These are phyloP conservation scores for Dissostichus mawsoni DNA, from an alignment of 2,113 vertebrate genomes.

Conservation along the genomic window DNA sequence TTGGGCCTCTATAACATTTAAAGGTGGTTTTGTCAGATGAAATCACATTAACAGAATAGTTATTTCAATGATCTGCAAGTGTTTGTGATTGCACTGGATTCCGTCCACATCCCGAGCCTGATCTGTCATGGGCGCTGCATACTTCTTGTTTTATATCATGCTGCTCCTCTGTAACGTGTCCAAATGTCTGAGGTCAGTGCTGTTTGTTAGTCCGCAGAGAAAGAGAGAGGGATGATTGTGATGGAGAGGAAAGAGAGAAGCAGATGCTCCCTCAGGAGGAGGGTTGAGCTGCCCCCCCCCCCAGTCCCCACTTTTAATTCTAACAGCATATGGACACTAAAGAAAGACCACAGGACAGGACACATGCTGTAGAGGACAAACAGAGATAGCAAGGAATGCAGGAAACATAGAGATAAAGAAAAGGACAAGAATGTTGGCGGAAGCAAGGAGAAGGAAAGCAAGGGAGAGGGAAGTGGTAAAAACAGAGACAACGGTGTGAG, in stretches of 20 bases:
- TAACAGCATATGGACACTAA: slow-evolving; percentile 74
- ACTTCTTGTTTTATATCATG: slow-evolving; percentile 68
- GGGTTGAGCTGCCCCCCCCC: slow-evolving; percentile 62
- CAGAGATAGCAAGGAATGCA: slow-evolving; percentile 19
- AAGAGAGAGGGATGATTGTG: slow-evolving; percentile 34
- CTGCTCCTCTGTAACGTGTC: slow-evolving; percentile 67
- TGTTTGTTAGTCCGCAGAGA: slow-evolving; percentile 66
- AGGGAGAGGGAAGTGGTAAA: slow-evolving; percentile 10
- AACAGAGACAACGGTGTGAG: slow-evolving; percentile 21
- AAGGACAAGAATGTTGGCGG: background rate
- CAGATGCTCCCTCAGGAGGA: slow-evolving; percentile 84
- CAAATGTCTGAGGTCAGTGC: slow-evolving; percentile 74
- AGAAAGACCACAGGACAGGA: slow-evolving; percentile 67
- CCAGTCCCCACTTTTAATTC: slow-evolving; percentile 59
- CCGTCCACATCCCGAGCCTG: slow-evolving; percentile 56
- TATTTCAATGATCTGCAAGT: slow-evolving; percentile 47
- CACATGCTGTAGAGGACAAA: slow-evolving; percentile 59
- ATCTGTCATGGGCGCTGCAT: slow-evolving; percentile 65
- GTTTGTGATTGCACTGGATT: slow-evolving; percentile 44
- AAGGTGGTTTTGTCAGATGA: slow-evolving; percentile 40
- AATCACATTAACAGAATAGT: slow-evolving; percentile 14
- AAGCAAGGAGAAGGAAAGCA: background rate
- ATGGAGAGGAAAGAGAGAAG: slow-evolving; percentile 68
- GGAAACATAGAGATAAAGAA: slow-evolving; percentile 9
- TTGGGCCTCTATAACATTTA: background rate